Conservation (phyloP, 2,888 invertebrate species). For the Sepiola atlantica region DNA sequence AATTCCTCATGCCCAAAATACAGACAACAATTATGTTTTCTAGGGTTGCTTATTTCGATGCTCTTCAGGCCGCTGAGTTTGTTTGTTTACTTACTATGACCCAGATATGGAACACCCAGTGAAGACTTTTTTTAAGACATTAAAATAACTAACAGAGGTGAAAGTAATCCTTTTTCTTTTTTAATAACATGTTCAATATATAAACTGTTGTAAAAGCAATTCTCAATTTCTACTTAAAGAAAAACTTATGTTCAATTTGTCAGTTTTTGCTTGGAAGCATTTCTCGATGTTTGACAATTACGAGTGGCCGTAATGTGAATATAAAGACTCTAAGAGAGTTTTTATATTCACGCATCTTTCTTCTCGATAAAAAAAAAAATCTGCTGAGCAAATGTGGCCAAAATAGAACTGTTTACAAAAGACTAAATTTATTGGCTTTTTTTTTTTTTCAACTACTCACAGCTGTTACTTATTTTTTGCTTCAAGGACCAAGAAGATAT, state of each 20-base stretch:
- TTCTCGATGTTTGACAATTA: neutral
- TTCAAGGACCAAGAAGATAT: neutral
- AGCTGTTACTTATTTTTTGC: constrained; percentile 22
- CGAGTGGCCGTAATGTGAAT: constrained; percentile 2
- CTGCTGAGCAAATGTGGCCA: neutral
- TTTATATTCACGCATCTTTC: neutral
- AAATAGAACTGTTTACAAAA: constrained; percentile 32
- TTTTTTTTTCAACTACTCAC: neutral
- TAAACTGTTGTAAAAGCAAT: neutral
- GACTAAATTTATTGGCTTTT: neutral
- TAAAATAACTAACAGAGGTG: neutral
- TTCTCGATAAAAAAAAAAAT: neutral
- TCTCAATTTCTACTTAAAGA: neutral
- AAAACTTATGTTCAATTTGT: neutral
- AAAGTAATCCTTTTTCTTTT: neutral
- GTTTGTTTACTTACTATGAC: no score
- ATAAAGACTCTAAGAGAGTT: neutral
- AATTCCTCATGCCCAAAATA: no score
- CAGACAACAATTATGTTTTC: no score
- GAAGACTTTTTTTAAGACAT: no score
- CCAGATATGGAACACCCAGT: no score
- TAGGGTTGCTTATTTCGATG: no score
- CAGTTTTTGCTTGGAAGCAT: neutral
- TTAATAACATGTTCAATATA: neutral
- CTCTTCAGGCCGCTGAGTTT: no score